These are phyloP conservation scores for Botia kubotai DNA, from an alignment of 2,797 vertebrate species.

Conservation along the genomic window DNA sequence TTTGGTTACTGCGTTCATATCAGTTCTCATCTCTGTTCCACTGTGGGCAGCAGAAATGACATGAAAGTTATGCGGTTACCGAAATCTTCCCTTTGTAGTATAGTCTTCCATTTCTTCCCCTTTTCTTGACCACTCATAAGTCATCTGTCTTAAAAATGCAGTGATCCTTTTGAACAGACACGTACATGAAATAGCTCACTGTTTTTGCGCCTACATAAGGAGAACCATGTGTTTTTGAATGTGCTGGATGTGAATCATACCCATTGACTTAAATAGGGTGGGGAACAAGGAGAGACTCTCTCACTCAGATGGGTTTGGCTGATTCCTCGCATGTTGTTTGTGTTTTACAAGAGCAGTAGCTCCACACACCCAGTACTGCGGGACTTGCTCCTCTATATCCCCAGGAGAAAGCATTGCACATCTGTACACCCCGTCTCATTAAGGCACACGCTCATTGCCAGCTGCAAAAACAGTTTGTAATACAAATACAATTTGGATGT, in stretches of 20 bases:
- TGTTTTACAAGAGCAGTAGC: conserved; percentile 25
- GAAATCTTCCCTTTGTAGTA: conserved; percentile 19
- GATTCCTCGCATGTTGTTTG: conserved; percentile 33
- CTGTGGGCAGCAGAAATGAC: not conserved
- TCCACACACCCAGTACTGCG: conserved; percentile 42
- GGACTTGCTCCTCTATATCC: conserved; percentile 27
- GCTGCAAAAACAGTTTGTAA: conserved; percentile 46
- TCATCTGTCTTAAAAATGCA: conserved; percentile 23
- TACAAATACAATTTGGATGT: conserved; percentile 18
- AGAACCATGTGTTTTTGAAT: conserved; percentile 19
- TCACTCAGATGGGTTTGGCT: conserved; percentile 43
- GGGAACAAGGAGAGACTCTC: conserved; percentile 19
- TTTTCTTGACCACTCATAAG: conserved; percentile 22
- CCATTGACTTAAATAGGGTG: conserved; percentile 39
- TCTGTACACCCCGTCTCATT: conserved; percentile 26
- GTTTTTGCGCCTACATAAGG: conserved; percentile 6
- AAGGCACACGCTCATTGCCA: conserved; percentile 16
- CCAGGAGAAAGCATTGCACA: conserved; percentile 20
- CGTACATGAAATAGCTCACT: not conserved
- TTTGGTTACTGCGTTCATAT: conserved; percentile 7
- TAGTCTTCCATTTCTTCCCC: not conserved
- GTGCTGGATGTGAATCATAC: conserved; percentile 1
- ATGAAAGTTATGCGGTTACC: not conserved
- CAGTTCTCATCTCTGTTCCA: conserved; percentile 16
- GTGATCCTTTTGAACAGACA: conserved; percentile 7